Base-by-base conservation (phyloP, 1,140 invertebrate species). In the Trichogramma pretiosum region DNA sequence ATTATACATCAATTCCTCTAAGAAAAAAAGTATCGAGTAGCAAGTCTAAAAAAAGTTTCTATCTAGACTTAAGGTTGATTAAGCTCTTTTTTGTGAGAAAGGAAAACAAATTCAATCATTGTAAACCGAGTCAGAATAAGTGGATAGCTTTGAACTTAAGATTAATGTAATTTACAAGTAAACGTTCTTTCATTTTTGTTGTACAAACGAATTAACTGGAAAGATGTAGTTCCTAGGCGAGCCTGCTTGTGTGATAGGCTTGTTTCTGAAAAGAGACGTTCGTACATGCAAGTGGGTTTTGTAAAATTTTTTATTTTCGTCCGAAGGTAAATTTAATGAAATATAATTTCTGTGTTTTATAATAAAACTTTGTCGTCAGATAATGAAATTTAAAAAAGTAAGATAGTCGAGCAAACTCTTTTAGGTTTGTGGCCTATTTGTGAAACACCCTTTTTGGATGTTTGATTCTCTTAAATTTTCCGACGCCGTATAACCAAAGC, bases 161-260 rank as follows among this genome's bases (percentile, higher is more conserved):
- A 11, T 49, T 49, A 11, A 58, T 60, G 56, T 57, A 55, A 57
- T 21, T 16, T 48, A 42, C 23, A 39, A 34, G 22, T 19, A 11
- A 16, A 43, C 16, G 19, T 54, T 53, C 17, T 49, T 37, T n/a
- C 50, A 42, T 52, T 50, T 56, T 39, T 52, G 33, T 54, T 51
- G 52, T 54, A 48, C 34, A 39, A 33, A 50, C 17, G 48, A 18
- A 35, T 23, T 48, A 64, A 56, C 57, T 56, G 58, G 43, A 56
- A 67, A 61, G 53, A 72, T 72, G 69, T 72, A 70, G 67, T 56
- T 67, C 26, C n/a, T 50, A 56, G 54, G 59, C 34, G 3, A 51
- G 61, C 65, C 67, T 67, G 62, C 67, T 66, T 72, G 65, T 65
- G 58, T 64, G 61, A 61, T n/a, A n/a, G 30, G 58, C 33, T 60